phyloP scores from a whole-genome alignment of 2,888 invertebrate genomes.

The Criorhina ranunculi region DNA sequence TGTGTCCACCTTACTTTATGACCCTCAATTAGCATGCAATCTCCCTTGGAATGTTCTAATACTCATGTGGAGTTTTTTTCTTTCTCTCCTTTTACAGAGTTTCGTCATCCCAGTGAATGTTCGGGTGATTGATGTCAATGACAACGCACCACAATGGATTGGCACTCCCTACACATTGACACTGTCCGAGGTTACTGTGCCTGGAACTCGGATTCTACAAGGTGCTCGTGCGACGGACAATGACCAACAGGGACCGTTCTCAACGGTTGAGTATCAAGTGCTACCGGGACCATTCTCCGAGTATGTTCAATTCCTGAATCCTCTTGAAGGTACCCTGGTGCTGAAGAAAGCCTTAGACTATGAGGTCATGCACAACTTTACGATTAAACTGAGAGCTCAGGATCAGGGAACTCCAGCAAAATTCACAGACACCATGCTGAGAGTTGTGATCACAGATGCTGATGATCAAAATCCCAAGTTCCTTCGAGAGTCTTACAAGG shows the following conservation, averaged over 20 bases:
- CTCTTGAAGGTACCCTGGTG: slow-evolving; percentile 93
- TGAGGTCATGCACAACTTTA: slow-evolving; percentile 91
- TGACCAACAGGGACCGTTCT: slow-evolving; percentile 95
- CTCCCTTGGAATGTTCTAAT: not conserved
- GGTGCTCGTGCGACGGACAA: slow-evolving; percentile 92
- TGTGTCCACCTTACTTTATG: slow-evolving; percentile 10
- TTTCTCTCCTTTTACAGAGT: slow-evolving; percentile 79
- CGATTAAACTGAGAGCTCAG: slow-evolving; percentile 89
- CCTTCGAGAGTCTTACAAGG: slow-evolving; percentile 89
- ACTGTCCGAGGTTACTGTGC: slow-evolving; percentile 92
- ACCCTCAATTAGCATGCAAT: slow-evolving; percentile 33
- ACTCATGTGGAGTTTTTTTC: not conserved
- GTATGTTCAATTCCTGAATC: slow-evolving; percentile 93
- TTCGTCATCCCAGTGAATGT: slow-evolving; percentile 84
- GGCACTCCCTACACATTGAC: slow-evolving; percentile 93
- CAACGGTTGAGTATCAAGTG: slow-evolving; percentile 92
- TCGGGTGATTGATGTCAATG: slow-evolving; percentile 95
- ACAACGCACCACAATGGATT: slow-evolving; percentile 93
- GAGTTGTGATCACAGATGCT: slow-evolving; percentile 93
- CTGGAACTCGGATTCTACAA: slow-evolving; percentile 90
- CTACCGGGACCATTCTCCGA: slow-evolving; percentile 92
- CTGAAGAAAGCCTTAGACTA: slow-evolving; percentile 92
- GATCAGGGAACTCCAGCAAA: slow-evolving; percentile 93
- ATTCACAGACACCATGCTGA: slow-evolving; percentile 90
- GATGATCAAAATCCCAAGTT: slow-evolving; percentile 97